Conservation (phyloP, 1,140 invertebrate species). For the Drosophila santomea region DNA sequence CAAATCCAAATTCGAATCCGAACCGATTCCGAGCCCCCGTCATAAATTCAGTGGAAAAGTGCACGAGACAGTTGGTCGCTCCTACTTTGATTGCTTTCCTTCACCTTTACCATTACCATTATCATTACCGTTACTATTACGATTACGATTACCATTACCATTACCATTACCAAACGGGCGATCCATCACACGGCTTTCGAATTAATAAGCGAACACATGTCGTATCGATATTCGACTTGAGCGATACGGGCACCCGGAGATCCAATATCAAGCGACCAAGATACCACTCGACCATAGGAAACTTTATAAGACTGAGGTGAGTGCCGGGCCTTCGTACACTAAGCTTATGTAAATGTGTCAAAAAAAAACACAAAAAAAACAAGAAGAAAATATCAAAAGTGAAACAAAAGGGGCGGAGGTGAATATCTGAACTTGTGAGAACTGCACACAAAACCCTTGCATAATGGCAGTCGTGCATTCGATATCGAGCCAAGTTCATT, state of each 20-base stretch:
- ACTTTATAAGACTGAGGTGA: slow-evolving; percentile 84
- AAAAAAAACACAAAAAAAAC: background rate
- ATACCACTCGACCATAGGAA: slow-evolving; percentile 71
- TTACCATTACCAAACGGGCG: slow-evolving; percentile 24
- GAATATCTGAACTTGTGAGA: slow-evolving; percentile 55
- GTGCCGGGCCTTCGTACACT: slow-evolving; percentile 37
- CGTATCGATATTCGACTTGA: slow-evolving; percentile 42
- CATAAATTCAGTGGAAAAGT: slow-evolving; percentile 68
- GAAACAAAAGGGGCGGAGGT: background rate
- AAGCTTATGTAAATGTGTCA: slow-evolving; percentile 75
- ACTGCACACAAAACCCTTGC: slow-evolving; percentile 63
- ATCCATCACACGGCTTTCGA: slow-evolving; percentile 77
- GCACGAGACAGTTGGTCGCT: slow-evolving; percentile 58
- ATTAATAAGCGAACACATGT: slow-evolving; percentile 66
- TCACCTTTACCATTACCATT: too few species aligned
- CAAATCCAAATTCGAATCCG: background rate
- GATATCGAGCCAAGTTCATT: slow-evolving; percentile 44
- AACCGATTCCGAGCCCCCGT: slow-evolving; percentile 35
- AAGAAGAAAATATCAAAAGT: slow-evolving; percentile 5
- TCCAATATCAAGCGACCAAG: slow-evolving; percentile 41
- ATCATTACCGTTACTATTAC: too few species aligned
- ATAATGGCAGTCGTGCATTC: slow-evolving; percentile 49
- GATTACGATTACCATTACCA: too few species aligned
- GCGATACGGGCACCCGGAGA: slow-evolving; percentile 32
- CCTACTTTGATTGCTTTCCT: slow-evolving; percentile 38